Conservation (phyloP, 2,888 invertebrate species). For the Lymantria dispar region DNA sequence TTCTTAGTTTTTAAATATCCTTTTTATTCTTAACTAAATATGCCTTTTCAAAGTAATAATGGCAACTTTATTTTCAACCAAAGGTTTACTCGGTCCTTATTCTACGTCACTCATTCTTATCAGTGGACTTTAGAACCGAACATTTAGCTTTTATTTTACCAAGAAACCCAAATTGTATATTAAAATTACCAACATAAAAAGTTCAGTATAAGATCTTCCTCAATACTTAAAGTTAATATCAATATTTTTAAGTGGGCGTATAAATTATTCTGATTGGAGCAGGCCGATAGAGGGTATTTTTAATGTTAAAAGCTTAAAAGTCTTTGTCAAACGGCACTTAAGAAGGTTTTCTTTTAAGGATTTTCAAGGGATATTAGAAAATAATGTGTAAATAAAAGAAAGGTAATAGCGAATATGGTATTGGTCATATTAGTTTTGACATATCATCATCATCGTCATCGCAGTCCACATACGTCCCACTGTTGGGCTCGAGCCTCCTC, state of each 20-base stretch:
- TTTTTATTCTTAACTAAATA: too few relatives aligned
- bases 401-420: too few relatives aligned
- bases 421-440: too few relatives aligned
- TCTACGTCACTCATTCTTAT: background rate
- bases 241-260: constrained; percentile 5
- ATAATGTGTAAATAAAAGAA: too few relatives aligned
- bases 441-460: too few relatives aligned
- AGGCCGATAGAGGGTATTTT: background rate
- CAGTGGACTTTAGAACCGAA: background rate
- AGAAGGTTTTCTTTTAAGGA: background rate
- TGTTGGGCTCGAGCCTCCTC: too few relatives aligned
- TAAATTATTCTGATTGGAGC: constrained; percentile 3
- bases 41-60: too few relatives aligned
- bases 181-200: background rate
- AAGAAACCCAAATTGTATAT: constrained; percentile 2
- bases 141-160: background rate
- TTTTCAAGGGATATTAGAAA: background rate
- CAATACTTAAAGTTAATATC: background rate
- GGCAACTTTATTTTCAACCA: too few relatives aligned
- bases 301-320: constrained; percentile 1
- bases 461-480: too few relatives aligned
- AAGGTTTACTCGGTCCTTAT: background rate
- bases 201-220: constrained; percentile 3
- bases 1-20: too few relatives aligned
- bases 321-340: background rate